Evolutionary conservation across 2,888 invertebrate genomes (phyloP), one percentile per base, ranked within the genome.

Genomic region (Onthophagus sagittarius): DNA sequence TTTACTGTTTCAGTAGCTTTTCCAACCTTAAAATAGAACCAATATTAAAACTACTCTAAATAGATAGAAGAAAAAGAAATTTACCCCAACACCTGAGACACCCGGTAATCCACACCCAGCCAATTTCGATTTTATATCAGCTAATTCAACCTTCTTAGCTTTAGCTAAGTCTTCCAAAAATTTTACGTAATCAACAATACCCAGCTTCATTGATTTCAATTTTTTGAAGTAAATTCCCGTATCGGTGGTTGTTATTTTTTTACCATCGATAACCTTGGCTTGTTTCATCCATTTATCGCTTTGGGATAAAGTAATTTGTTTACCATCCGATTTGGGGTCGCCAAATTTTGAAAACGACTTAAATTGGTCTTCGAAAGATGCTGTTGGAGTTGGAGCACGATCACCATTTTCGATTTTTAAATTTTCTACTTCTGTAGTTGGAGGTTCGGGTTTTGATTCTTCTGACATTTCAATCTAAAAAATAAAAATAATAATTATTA

Each of bases 211-310:
- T 69, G 90, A 92, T 89, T 96, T 97, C 78, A 95, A 89, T 84
- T 96, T 96, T 84, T 96, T 96, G 86, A 96, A 97, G 84, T 94
- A 92, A 77, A 97, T 97, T 31, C 94, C 96, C 0, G 96, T 96
- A 83, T 97, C 96, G 5, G 96, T 96, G 13, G 96, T 96, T 0
- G 95, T 95, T 78, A 95, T 93, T 82, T 93, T 95, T 86, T 95
- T 96, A 1, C 91, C 84, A 75, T 91, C 96, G 78, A 94, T 93
- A 6, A 92, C 92, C 83, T 92, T 94, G 0, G 96, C 96, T 83
- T 96, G 96, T 81, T 96, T 96, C 94, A 96, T 95, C 96, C 96
- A 96, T 85, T 96, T 96, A 85, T 96, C 96, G 82, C 95, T 95
- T 84, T 96, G 96, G 6, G 95, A 94, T 7, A 96, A 88, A 0